phyloP scores from a whole-genome alignment of 2,888 invertebrate genomes.

The Lycocerus yunnanus region DNA sequence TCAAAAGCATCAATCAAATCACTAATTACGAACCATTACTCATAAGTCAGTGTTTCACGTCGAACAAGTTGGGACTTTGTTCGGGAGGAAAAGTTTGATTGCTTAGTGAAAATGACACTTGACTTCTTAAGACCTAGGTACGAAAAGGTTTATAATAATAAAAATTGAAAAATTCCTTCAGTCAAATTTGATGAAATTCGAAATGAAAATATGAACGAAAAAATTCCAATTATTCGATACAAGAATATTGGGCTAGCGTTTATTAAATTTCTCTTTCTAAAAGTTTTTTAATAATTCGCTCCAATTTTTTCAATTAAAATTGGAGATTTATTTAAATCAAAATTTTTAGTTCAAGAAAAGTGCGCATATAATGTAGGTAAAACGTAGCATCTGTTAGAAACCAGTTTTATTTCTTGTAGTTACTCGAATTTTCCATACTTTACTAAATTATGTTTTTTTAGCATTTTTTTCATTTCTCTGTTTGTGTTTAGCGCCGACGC shows the following conservation, averaged over 20 bases:
- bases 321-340: background rate
- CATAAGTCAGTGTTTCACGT: background rate
- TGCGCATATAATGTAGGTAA: background rate
- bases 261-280: background rate
- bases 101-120: background rate
- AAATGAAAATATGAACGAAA: background rate
- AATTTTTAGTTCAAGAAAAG: background rate
- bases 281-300: background rate
- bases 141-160: background rate
- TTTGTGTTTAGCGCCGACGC: conserved; percentile 5
- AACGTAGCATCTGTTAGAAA: background rate
- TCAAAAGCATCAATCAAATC: background rate
- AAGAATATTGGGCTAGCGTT: background rate
- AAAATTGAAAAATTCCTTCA: background rate
- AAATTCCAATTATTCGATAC: background rate
- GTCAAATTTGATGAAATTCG: background rate
- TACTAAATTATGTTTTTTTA: background rate
- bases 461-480: background rate
- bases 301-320: background rate
- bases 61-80: background rate
- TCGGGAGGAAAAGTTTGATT: background rate
- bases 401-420: background rate
- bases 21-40: background rate
- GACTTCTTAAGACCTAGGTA: background rate
- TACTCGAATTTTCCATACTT: background rate